Evolutionary conservation across 1,140 invertebrate species (phyloP).

Genomic region (Hycleus cichorii): DNA sequence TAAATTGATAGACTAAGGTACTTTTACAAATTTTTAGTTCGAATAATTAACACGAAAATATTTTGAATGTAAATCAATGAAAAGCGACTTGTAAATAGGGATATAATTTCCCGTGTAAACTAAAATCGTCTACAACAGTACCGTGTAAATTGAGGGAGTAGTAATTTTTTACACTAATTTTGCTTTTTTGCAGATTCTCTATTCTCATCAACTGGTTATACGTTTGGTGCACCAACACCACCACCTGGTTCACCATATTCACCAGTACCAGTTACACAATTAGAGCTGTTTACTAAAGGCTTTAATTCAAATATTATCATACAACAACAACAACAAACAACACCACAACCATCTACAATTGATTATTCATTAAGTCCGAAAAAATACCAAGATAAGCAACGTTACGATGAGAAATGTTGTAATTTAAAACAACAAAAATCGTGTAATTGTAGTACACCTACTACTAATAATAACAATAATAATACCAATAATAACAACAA

Average conservation of each 20-base stretch:
- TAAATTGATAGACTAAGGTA: too few species aligned
- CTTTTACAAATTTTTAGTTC: too few species aligned
- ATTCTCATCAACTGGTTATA: constrained; percentile 52
- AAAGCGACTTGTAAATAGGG: too few species aligned
- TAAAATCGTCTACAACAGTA: too few species aligned
- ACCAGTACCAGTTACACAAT: constrained; percentile 52
- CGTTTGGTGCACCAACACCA: constrained; percentile 58
- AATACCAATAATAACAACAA: constrained; percentile 6
- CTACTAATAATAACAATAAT: not conserved
- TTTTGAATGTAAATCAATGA: too few species aligned
- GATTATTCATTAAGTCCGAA: constrained; percentile 29
- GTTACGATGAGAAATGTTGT: constrained; percentile 38
- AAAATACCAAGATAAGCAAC: constrained; percentile 27
- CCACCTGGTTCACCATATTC: constrained; percentile 62
- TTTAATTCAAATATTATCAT: constrained; percentile 38
- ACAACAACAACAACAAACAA: constrained; percentile 25
- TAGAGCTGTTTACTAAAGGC: constrained; percentile 51
- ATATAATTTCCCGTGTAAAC: too few species aligned
- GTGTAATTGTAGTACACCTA: constrained; percentile 21
- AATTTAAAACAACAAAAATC: constrained; percentile 27
- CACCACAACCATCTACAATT: not conserved
- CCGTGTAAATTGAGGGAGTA: too few species aligned
- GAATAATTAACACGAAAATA: too few species aligned
- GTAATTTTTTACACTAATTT: not conserved
- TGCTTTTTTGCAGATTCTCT: constrained; percentile 57